Evolutionary conservation across 2,888 invertebrate species (phyloP), one percentile per base, ranked within the genome.

Genomic region (Pachycephus smyrnensis): DNA sequence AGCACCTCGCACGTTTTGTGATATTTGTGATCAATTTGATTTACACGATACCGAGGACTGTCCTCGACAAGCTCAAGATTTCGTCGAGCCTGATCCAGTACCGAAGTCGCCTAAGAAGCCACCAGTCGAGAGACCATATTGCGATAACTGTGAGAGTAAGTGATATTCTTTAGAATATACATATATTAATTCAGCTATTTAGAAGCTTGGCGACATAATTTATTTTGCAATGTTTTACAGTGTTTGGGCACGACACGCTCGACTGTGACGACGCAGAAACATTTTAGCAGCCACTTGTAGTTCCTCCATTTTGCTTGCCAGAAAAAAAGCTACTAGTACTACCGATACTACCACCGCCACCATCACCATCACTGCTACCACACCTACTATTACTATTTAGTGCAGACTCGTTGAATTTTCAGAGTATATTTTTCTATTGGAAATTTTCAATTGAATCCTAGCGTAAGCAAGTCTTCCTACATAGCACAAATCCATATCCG

Each of bases 1-100:
- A 32, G 94, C 97, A 3, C 97, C 97, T 71, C 95, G 99, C 35
- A 92, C 96, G 89, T 99, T 97, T 93, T 99, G 99, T 94, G 99
- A 99, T 93, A 99, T 98, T 87, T 99, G 99, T 92, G 99, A 99
- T 93, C 94, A 95, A 91, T 99, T 99, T 93, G 99, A 99, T 93
- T 93, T 95, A 78, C 99, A 99, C 91, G 98, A 99, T 92, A 99
- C 99, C 0, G 99, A 99, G 91, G 99, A 99, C 90, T 99, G 99
- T 90, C 98, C 98, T 55, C 93, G 94, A 74, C 98, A 98, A 92
- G 95, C 95, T 37, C 93, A 93, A 87, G 93, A 92, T 68, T 91
- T 91, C 31, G 94, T 93, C 71, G 92, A 92, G 76, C 94, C 93
- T 76, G 93, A 93, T 76, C 92, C 93, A 68, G 89, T 86, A 32